Base-by-base conservation (phyloP, 2,888 invertebrate species). In the Epirrhoe alternata region DNA sequence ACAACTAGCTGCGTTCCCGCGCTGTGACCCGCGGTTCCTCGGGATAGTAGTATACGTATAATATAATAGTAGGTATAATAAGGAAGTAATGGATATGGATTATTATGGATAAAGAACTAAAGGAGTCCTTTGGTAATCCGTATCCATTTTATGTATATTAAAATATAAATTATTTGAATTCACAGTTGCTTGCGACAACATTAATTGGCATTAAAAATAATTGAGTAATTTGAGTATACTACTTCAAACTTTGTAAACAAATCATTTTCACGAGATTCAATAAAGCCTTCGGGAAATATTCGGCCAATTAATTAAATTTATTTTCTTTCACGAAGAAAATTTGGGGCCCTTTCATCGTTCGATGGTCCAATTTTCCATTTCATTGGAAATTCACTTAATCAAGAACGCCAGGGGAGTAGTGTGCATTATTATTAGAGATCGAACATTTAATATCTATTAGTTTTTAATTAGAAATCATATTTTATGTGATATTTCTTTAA, bases 351-450 rank as follows among this genome's bases (percentile, higher is more conserved):
- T 66, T 66, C 66, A 66, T 66, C 35, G 58, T 61, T 67, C 47
- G 60, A 63, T 63, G 56, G 60, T 47, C 54, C 59, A 63, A 67
- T 67, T 67, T 67, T 59, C 59, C 52, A 56, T 55, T 67, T 55
- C 51, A 63, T 56, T 63, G 67, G 52, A 55, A 63, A 62, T 63
- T 66, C 51, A 55, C 58, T 51, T 56, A 66, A 58, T 55, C 50
- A 59, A 38, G 54, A 59, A 62, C 17, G 49, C 8, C 62, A 6
- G 50, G 45, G 42, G 42, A 54, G 42, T 58, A 57, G 51, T 57
- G 51, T 57, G 12, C n/a, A 45, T 45, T 64, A 50, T 58, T 12
- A 16, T 50, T 49, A 33, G 33, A 30, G n/a, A 30, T 38, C 52
- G 6, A 33, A 52, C 7, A 30, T 31, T n/a, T 14, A 14, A 8